Percentiles rank a stretch among this genome's conserved stretches.
These are phyloP conservation scores for Meda fulgida DNA, from an alignment of 2,797 vertebrate genomes.

Conservation along the genomic window DNA sequence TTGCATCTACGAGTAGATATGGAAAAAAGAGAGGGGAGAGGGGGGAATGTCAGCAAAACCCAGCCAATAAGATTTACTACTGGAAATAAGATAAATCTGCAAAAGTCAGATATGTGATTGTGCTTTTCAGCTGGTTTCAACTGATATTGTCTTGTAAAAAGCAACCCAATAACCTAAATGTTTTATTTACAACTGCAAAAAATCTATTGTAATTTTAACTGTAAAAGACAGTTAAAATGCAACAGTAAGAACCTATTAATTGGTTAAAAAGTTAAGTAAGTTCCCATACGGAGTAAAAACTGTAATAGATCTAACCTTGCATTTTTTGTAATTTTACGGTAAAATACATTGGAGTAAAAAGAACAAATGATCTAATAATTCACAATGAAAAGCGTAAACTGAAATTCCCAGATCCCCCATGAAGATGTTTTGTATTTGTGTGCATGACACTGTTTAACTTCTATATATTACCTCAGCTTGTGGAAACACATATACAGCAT, in stretches of 20 bases:
- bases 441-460: no score
- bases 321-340: no score
- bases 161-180: neutral
- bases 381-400: no score
- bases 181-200: neutral
- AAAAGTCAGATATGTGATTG: constrained; percentile 29
- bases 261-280: neutral
- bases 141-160: no score
- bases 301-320: no score
- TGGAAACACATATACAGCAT: no score
- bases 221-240: neutral
- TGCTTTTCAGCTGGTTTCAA: neutral
- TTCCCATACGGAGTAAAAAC: neutral
- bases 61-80: constrained; percentile 21
- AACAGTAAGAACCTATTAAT: neutral
- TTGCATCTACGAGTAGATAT: constrained; percentile 71
- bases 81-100: constrained; percentile 26
- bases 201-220: neutral
- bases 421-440: no score
- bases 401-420: no score
- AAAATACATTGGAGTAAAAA: no score
- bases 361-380: no score
- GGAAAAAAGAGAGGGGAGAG: constrained; percentile 41
- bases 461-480: no score
- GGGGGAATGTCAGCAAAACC: constrained; percentile 25